phyloP scores from a whole-genome alignment of 2,113 vertebrate genomes.

The Ornithorhynchus anatinus region DNA sequence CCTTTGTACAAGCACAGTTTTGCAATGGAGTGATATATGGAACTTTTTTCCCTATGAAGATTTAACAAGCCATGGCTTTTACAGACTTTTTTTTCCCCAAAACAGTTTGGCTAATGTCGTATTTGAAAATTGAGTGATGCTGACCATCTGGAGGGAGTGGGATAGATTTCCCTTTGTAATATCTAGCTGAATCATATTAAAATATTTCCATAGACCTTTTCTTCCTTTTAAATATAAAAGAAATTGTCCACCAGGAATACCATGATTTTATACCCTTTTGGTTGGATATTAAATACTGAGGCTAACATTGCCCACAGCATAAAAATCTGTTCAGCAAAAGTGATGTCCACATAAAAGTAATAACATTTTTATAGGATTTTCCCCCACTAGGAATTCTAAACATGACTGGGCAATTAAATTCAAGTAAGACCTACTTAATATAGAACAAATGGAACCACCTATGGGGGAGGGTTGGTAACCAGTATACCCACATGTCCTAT shows the following conservation, averaged over 20 bases:
- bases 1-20: no score
- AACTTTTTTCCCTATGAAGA: no score
- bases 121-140: not conserved
- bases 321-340: constrained; percentile 58
- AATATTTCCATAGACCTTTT: not conserved
- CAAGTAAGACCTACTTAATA: constrained; percentile 1
- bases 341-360: constrained; percentile 22
- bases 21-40: no score
- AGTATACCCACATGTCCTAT: not conserved
- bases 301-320: constrained; percentile 34
- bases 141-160: not conserved
- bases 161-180: not conserved
- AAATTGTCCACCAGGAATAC: constrained; percentile 12
- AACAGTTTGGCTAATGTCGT: not conserved
- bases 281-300: not conserved
- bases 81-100: constrained; percentile 1
- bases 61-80: no score
- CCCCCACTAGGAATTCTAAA: constrained; percentile 32
- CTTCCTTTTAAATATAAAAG: constrained; percentile 2
- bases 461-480: not conserved
- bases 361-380: constrained; percentile 10
- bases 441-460: constrained; percentile 37
- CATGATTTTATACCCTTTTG: not conserved
- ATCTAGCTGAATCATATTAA: constrained; percentile 9
- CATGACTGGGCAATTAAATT: constrained; percentile 39